A percentile compares a stretch with the other conserved stretches of the same genome.
These are phyloP conservation scores for Pollicipes pollicipes DNA, from an alignment of 1,140 invertebrate genomes.

Conservation along the genomic window DNA sequence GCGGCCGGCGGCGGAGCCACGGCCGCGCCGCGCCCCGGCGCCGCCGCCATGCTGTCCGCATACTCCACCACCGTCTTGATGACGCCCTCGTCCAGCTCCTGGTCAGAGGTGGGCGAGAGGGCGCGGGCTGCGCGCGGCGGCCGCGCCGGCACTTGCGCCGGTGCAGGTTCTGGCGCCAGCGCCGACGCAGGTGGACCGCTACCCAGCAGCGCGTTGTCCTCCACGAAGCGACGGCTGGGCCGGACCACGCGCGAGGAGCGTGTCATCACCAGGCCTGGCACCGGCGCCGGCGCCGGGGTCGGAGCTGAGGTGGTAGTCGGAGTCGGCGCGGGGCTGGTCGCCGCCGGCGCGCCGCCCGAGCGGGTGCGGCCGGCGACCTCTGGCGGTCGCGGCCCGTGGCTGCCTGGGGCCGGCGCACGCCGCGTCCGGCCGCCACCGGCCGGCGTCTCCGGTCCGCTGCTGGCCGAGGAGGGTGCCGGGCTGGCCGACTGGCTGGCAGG, in stretches of 20 bases:
- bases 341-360: neutral
- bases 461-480: no score
- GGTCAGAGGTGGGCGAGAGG: neutral
- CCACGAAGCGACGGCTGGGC: neutral
- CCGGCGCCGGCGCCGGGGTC: no score
- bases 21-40: neutral
- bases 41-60: slow-evolving; percentile 5
- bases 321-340: no score
- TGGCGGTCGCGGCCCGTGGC: no score
- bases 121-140: no score
- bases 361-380: neutral
- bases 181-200: neutral
- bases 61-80: neutral
- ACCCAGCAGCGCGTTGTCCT: neutral
- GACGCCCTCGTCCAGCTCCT: neutral
- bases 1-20: neutral
- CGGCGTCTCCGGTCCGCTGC: no score
- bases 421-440: neutral
- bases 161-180: neutral
- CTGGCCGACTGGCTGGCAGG: neutral
- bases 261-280: neutral
- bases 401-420: no score
- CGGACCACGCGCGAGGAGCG: neutral
- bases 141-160: no score
- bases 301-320: no score